Conservation (phyloP, 2,888 invertebrate species). For the Notocelia uddmanniana region DNA sequence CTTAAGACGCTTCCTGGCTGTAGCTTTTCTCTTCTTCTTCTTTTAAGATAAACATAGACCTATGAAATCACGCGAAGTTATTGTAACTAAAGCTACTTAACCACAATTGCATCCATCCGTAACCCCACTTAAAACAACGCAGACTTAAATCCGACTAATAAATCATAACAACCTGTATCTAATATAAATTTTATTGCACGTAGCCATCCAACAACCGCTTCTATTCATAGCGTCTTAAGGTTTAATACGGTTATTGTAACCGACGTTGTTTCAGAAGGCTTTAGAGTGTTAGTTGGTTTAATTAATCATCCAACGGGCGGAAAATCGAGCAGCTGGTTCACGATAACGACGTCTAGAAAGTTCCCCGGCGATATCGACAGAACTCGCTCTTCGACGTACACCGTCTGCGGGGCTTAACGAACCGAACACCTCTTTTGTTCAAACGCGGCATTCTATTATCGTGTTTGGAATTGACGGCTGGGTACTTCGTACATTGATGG, state of each 20-base stretch:
- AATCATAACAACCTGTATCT: constrained; percentile 41
- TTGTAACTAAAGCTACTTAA: constrained; percentile 20
- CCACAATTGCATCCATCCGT: constrained; percentile 8
- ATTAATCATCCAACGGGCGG: constrained; percentile 77
- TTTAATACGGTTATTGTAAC: constrained; percentile 37
- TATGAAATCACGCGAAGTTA: neutral
- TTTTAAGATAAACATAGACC: neutral
- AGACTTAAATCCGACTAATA: constrained; percentile 38
- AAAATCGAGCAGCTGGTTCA: constrained; percentile 76
- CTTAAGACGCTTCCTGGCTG: no score
- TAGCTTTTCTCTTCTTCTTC: no score
- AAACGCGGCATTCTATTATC: constrained; percentile 21
- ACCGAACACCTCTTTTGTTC: constrained; percentile 7
- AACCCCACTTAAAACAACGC: constrained; percentile 24
- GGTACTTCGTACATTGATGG: constrained; percentile 18
- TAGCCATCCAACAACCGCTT: neutral
- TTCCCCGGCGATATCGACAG: constrained; percentile 50
- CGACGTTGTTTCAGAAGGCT: constrained; percentile 33
- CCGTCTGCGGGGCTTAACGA: constrained; percentile 1
- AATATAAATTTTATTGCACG: constrained; percentile 31
- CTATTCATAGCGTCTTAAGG: constrained; percentile 44
- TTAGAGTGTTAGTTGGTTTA: constrained; percentile 62
- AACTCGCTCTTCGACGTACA: constrained; percentile 7
- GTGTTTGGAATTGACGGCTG: constrained; percentile 10
- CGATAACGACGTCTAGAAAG: constrained; percentile 71